Evolutionary conservation across 2,797 vertebrate species (phyloP), one percentile per base, ranked within the genome.

Genomic region (Gallinago stenura): DNA sequence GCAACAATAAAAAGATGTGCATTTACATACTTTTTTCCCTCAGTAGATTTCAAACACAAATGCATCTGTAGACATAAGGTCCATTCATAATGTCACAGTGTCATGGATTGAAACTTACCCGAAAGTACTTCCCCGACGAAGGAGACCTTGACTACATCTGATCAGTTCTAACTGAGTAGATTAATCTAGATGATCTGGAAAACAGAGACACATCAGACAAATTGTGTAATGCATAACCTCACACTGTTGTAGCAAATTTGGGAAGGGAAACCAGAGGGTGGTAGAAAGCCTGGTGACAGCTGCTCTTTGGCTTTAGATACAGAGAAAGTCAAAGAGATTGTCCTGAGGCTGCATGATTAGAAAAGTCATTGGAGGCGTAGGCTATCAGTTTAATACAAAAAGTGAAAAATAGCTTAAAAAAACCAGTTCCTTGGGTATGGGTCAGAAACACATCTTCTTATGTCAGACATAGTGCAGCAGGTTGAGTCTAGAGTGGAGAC

Each of bases 341-440:
- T 10, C 28, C 15, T 33, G 8, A 18, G 22, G 11, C 33, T 79
- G 14, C 7, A 9, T 25, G 16, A 54, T 20, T 41, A 45, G 48
- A 70, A 41, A 91, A 66, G 2, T 4, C 16, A 39, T 83, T 70
- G 31, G 28, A 75, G 9, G 10, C 6, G 87, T 89, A 66, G 28
- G 24, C 15, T 3, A 0, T n/a, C 31, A 69, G 7, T 28, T 17
- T 33, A 56, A 54, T 22, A 71, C 0, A 22, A 10, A 39, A 66
- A 78, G 5, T 22, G 5, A 75, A 75, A 90, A 39, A 15, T 15
- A 46, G 15, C 68, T 94, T 14, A 39, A 7, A 15, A 50, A 35
- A 53, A 5, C 0, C 5, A 57, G 4, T 30, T 7, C 11, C 11
- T 78, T 84, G 5, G 4, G 1, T 57, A 15, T 18, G 15, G 4